Conservation (phyloP, 2,888 invertebrate genomes). For the Oasisia sp. region DNA sequence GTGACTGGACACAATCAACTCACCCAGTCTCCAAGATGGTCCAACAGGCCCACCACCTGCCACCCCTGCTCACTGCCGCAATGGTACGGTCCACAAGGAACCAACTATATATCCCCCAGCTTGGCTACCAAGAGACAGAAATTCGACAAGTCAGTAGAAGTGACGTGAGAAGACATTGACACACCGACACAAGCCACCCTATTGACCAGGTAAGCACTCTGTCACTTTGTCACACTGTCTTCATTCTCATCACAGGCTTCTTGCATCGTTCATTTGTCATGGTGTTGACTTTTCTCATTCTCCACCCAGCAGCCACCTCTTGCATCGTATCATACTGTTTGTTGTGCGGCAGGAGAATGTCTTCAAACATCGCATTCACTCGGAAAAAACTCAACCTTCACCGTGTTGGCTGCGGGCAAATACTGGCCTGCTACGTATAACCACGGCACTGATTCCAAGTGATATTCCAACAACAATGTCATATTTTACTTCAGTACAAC, state of each 20-base stretch:
- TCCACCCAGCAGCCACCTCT: not conserved
- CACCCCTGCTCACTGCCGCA: not conserved
- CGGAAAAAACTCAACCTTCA: not conserved
- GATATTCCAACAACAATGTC: not conserved
- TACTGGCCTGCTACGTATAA: not conserved
- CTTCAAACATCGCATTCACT: conserved; percentile 3
- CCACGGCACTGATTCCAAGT: not conserved
- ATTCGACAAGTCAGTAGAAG: conserved; percentile 13
- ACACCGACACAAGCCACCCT: conserved; percentile 8
- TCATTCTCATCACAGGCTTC: not conserved
- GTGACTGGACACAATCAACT: not conserved
- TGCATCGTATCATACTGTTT: not conserved
- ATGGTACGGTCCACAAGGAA: conserved; percentile 17
- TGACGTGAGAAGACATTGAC: not conserved
- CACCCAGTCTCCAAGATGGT: not conserved
- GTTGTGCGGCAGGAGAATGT: not conserved
- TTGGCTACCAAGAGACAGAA: conserved; percentile 17
- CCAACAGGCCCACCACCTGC: not conserved
- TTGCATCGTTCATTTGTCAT: not conserved
- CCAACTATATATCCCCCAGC: conserved; percentile 14
- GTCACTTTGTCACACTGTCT: not conserved
- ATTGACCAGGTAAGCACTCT: not conserved
- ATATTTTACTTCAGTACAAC: not conserved
- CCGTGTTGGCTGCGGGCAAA: not conserved
- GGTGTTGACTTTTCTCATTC: not conserved